Percentiles rank a stretch among this genome's conserved stretches.
These are phyloP conservation scores for Alectoris magna DNA, from an alignment of 2,797 vertebrate species.

Conservation along the genomic window DNA sequence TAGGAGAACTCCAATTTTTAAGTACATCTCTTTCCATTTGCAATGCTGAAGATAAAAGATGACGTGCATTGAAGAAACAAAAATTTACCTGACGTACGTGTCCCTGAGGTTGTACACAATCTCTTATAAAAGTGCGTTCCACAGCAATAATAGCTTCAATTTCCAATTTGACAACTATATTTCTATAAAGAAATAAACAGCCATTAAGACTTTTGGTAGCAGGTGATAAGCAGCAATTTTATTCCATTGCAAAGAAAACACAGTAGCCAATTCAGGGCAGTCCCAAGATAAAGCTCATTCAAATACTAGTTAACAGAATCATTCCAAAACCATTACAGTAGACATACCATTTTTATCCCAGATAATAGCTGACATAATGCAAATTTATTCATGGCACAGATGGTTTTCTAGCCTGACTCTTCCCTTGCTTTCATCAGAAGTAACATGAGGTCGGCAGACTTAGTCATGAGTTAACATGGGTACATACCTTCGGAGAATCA, in stretches of 20 bases:
- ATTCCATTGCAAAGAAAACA: neutral
- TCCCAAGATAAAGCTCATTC: neutral
- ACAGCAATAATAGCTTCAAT: neutral
- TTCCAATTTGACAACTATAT: neutral
- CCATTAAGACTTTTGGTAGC: neutral
- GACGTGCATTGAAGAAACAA: neutral
- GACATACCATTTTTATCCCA: neutral
- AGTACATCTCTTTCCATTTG: neutral
- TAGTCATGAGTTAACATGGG: accelerated
- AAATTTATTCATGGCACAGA: neutral
- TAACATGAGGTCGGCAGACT: neutral
- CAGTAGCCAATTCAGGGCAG: neutral
- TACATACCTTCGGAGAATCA: neutral
- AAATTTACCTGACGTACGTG: accelerated
- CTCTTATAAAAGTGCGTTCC: neutral
- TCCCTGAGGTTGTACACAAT: neutral
- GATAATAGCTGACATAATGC: neutral
- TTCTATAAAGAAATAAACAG: neutral
- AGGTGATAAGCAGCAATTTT: slow-evolving; percentile 12
- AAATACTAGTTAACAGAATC: neutral
- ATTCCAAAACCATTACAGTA: neutral
- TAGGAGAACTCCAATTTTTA: too few species aligned
- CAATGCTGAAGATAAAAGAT: neutral
- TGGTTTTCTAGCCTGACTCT: neutral
- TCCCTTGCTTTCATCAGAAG: neutral